Evolutionary conservation across 1,140 invertebrate genomes (phyloP).

Genomic region (Periplaneta americana): DNA sequence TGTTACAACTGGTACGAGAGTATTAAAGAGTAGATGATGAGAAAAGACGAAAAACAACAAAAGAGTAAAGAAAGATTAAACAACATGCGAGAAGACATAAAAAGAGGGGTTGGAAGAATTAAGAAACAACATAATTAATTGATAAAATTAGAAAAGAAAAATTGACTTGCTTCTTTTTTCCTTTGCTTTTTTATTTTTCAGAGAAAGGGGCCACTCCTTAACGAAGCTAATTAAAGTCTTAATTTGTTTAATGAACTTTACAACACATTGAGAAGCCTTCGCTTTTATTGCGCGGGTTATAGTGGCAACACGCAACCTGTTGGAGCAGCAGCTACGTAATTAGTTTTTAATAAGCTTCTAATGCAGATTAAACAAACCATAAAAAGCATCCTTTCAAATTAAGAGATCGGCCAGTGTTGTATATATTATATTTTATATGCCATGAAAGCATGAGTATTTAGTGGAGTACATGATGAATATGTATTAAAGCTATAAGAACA

Average conservation of each 20-base stretch:
- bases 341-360: neutral
- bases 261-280: neutral
- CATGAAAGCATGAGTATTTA: neutral
- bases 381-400: neutral
- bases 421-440: neutral
- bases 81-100: neutral
- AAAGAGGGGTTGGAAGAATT: neutral
- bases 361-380: neutral
- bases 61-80: neutral
- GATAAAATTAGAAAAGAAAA: neutral
- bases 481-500: neutral
- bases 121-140: neutral
- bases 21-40: neutral
- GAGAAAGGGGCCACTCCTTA: neutral
- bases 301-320: neutral
- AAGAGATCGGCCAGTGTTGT: neutral
- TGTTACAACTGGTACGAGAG: neutral
- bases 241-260: constrained; percentile 10
- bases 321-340: neutral
- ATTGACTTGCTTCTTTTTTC: neutral
- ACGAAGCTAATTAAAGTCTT: constrained; percentile 7
- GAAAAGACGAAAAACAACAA: neutral
- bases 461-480: neutral
- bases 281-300: neutral
- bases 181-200: neutral